Evolutionary conservation across 2,888 invertebrate genomes (phyloP).

Genomic region (Sclerodermus sp.): DNA sequence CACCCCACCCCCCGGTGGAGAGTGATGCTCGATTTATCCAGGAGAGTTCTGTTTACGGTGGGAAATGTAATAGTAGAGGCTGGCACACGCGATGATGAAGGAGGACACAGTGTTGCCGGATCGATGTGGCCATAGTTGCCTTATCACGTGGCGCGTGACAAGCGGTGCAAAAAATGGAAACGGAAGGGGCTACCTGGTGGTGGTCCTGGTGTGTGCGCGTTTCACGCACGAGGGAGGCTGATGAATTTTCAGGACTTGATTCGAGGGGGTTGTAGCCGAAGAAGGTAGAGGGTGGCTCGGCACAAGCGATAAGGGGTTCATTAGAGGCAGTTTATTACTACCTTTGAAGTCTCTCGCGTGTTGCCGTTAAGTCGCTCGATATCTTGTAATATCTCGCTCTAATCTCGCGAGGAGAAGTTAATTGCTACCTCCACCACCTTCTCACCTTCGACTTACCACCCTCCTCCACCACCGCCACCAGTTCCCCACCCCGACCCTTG

Average conservation of each 20-base stretch:
- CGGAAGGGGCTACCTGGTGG: too few relatives aligned
- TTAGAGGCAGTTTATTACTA: conserved; percentile 58
- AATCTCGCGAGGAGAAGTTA: conserved; percentile 49
- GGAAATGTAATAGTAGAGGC: conserved; percentile 17
- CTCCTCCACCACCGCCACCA: conserved; percentile 7
- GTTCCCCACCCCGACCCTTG: conserved; percentile 26
- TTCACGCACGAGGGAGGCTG: neutral
- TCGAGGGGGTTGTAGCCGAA: neutral
- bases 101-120: conserved; percentile 1
- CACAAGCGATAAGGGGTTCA: conserved; percentile 56
- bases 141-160: neutral
- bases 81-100: conserved; percentile 30
- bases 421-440: conserved; percentile 44
- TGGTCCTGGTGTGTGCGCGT: too few relatives aligned
- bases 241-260: neutral
- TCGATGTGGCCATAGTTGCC: neutral
- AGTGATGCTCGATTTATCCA: too few relatives aligned
- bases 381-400: conserved; percentile 47
- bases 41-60: conserved; percentile 14
- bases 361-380: conserved; percentile 58
- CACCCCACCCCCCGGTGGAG: neutral
- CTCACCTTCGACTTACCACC: conserved; percentile 30
- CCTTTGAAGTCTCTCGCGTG: conserved; percentile 59
- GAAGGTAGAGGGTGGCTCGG: conserved; percentile 8
- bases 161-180: neutral